Percentiles rank a stretch among this genome's conserved stretches.
Conservation (phyloP, 2,113 vertebrate species). For the Apistogramma diplotaenia region DNA sequence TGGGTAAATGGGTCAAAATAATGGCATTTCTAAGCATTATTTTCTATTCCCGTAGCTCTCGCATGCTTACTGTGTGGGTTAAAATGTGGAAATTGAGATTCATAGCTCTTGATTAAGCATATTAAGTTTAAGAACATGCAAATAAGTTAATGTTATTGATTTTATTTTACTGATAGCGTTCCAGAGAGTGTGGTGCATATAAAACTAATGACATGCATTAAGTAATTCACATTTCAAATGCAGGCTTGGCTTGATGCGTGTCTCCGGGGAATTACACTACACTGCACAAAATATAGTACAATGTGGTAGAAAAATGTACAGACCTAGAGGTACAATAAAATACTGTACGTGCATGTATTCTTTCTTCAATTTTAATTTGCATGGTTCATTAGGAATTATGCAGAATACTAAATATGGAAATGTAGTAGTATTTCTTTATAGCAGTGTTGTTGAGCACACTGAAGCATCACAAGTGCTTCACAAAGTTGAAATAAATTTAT, state of each 20-base stretch:
- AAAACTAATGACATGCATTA: conserved; percentile 8
- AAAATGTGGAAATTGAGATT: conserved; percentile 14
- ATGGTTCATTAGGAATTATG: conserved; percentile 16
- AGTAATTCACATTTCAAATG: conserved; percentile 19
- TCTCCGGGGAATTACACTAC: conserved; percentile 18
- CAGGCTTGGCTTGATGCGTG: conserved; percentile 10
- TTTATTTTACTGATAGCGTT: conserved; percentile 8
- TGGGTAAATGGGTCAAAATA: conserved; percentile 61
- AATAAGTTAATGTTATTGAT: conserved; percentile 41
- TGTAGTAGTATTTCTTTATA: background rate
- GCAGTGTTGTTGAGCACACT: background rate
- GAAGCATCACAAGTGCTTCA: background rate
- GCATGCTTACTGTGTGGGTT: conserved; percentile 5
- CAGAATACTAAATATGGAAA: background rate
- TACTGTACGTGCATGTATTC: background rate
- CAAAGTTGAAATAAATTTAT: background rate
- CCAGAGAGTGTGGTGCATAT: background rate
- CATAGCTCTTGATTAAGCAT: conserved; percentile 11
- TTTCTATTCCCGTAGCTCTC: background rate
- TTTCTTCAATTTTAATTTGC: background rate
- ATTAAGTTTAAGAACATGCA: conserved; percentile 12
- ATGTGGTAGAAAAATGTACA: background rate
- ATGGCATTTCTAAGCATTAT: conserved; percentile 44
- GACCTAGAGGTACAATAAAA: background rate
- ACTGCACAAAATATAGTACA: conserved; percentile 6